Conservation (phyloP, 2,113 vertebrate genomes). For the Cinclus mexicanus region DNA sequence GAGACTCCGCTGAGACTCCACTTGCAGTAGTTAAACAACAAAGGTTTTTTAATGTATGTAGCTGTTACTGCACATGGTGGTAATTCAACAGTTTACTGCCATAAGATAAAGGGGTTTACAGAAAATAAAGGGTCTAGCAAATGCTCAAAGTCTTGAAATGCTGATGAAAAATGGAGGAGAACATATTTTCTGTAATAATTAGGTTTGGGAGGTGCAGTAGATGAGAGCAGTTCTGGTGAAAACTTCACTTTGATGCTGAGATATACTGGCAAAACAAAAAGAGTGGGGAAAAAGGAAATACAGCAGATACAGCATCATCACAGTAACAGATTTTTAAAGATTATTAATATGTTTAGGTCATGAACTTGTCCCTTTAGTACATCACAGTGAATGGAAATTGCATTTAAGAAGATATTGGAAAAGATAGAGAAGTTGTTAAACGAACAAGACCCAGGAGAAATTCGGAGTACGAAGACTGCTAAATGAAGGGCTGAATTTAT, state of each 20-base stretch:
- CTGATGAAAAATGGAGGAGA: background rate
- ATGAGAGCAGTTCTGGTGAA: background rate
- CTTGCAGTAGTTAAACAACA: background rate
- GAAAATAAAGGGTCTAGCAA: background rate
- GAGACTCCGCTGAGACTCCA: background rate
- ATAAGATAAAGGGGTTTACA: background rate
- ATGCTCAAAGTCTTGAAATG: background rate
- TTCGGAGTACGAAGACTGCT: background rate
- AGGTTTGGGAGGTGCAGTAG: background rate
- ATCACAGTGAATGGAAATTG: background rate
- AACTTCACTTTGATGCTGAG: background rate
- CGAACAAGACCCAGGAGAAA: background rate
- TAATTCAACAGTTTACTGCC: background rate
- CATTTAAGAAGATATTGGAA: background rate
- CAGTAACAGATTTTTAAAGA: background rate
- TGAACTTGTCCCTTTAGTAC: background rate
- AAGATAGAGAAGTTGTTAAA: background rate
- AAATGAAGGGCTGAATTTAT: background rate
- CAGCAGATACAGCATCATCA: background rate
- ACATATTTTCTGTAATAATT: background rate
- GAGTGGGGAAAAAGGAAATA: accelerated
- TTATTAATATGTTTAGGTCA: background rate
- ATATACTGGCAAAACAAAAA: background rate
- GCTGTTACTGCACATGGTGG: background rate
- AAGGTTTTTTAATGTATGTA: background rate